phyloP scores from a whole-genome alignment of 2,888 invertebrate species.

The Phorcus lineatus region DNA sequence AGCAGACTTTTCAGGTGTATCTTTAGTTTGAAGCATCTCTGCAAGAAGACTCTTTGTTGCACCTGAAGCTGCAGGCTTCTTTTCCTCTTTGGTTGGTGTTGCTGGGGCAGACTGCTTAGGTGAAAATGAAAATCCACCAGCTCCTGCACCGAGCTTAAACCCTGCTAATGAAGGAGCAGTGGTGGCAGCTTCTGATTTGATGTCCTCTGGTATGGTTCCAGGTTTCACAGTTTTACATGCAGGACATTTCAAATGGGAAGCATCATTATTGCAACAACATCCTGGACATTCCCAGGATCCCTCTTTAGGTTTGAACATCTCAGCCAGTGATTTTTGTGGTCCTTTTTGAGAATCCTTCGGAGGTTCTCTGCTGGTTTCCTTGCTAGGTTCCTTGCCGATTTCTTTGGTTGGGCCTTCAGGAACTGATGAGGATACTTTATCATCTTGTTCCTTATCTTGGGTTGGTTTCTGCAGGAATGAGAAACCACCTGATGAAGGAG shows the following conservation, averaged over 20 bases:
- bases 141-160: neutral
- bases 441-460: neutral
- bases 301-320: conserved; percentile 78
- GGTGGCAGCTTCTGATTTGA: conserved; percentile 21
- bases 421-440: neutral
- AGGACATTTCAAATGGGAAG: conserved; percentile 57
- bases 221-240: conserved; percentile 70
- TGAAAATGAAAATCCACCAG: conserved; percentile 35
- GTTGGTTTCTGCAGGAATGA: neutral
- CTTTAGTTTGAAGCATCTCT: conserved; percentile 7
- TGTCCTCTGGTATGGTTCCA: conserved; percentile 59
- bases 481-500: conserved; percentile 26
- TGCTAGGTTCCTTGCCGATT: neutral
- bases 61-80: neutral
- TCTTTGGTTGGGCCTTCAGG: neutral
- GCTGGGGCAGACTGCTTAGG: neutral
- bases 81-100: neutral
- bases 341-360: neutral
- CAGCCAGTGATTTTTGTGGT: conserved; percentile 35
- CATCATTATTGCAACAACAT: conserved; percentile 81
- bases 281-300: conserved; percentile 83
- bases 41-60: neutral
- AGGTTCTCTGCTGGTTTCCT: neutral
- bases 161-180: neutral
- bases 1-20: neutral